Percentiles rank a stretch among this genome's conserved stretches.
Evolutionary conservation across 2,888 invertebrate species (phyloP).

Genomic region (Glyphotaelius pellucidus): DNA sequence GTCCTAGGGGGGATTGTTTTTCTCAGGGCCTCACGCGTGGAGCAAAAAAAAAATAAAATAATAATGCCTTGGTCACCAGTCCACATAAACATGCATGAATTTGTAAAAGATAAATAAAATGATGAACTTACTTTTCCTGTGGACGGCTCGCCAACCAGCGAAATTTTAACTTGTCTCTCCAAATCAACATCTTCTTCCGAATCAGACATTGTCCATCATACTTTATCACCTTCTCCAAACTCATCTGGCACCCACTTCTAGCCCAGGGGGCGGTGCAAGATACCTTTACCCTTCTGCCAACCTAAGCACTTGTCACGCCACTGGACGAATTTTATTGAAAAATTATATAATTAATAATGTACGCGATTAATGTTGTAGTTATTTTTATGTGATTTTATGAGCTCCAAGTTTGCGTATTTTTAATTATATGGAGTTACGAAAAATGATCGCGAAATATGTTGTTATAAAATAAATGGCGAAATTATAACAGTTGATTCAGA

Average conservation of each 20-base stretch:
- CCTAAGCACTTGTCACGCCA: slow-evolving; percentile 16
- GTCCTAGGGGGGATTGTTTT: no score
- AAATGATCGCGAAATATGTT: neutral
- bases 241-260: slow-evolving; percentile 58
- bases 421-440: neutral
- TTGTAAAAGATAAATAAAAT: neutral
- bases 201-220: slow-evolving; percentile 79
- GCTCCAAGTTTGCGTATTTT: neutral
- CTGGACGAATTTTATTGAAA: neutral
- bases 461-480: no score
- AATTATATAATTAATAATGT: neutral
- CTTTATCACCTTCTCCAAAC: slow-evolving; percentile 66
- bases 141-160: slow-evolving; percentile 87
- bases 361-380: neutral
- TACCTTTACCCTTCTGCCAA: neutral
- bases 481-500: no score
- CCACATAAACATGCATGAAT: neutral
- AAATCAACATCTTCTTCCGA: slow-evolving; percentile 80
- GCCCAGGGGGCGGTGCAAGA: neutral
- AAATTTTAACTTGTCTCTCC: slow-evolving; percentile 84
- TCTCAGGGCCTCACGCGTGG: no score
- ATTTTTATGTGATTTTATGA: neutral
- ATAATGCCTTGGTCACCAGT: no score
- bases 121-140: slow-evolving; percentile 86
- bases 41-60: no score